phyloP scores from a whole-genome alignment of 2,888 invertebrate genomes.

The Allygus modestus region DNA sequence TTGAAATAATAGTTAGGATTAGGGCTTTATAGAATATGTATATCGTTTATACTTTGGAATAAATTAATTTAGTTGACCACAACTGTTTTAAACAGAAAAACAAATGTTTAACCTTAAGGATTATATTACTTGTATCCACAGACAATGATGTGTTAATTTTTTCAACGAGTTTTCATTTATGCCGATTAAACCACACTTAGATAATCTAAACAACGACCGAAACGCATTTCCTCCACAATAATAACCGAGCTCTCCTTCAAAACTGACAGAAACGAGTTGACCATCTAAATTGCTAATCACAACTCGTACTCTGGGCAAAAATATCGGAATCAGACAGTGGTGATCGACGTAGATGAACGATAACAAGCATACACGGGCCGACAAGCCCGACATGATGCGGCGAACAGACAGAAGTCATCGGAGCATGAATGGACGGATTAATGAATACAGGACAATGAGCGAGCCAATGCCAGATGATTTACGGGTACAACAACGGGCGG shows the following conservation, averaged over 20 bases:
- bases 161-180: neutral
- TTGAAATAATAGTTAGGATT: no score
- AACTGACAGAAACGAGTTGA: neutral
- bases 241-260: neutral
- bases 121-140: no score
- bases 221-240: neutral
- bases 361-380: constrained; percentile 22
- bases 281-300: constrained; percentile 39
- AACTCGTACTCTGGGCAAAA: neutral
- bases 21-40: no score
- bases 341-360: constrained; percentile 38
- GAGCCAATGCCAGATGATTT: constrained; percentile 54
- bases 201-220: no score
- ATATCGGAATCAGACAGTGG: neutral
- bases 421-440: constrained; percentile 51
- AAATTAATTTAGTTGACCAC: no score
- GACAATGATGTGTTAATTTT: no score
- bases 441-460: constrained; percentile 52
- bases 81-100: no score
- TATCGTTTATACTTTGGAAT: no score
- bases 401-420: constrained; percentile 42
- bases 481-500: neutral
- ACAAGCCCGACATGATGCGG: constrained; percentile 18
- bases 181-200: neutral
- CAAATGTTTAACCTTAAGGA: no score